Evolutionary conservation across 2,888 invertebrate genomes (phyloP).

Genomic region (Frankliniella fusca): DNA sequence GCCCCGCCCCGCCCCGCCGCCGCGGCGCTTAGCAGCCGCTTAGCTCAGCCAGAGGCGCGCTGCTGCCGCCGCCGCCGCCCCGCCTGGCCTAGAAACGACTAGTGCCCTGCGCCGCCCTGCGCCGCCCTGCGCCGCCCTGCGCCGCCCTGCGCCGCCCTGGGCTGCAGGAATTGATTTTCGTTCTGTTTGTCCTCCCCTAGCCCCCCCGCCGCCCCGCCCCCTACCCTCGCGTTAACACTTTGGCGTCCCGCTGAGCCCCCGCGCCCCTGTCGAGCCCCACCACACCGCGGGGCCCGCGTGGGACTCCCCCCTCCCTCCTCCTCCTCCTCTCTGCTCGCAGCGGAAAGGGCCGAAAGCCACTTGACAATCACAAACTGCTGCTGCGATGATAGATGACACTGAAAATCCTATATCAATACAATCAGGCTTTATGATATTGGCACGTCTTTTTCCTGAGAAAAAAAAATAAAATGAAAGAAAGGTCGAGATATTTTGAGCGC

Average conservation of each 20-base stretch:
- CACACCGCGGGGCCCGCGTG: background rate
- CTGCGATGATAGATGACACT: background rate
- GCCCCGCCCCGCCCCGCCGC: background rate
- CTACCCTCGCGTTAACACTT: background rate
- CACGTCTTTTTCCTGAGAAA: no score
- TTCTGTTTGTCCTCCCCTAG: no score
- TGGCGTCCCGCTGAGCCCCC: background rate
- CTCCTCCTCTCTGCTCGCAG: background rate
- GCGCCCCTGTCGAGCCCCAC: background rate
- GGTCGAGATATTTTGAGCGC: no score
- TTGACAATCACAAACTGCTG: background rate
- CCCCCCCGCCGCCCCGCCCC: no score
- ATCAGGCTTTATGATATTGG: background rate
- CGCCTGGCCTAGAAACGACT: background rate
- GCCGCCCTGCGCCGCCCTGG: background rate
- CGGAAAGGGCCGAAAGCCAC: background rate
- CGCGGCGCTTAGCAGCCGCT: no score
- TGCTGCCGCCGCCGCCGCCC: background rate
- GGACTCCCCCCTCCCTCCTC: background rate
- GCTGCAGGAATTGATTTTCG: no score
- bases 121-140: background rate
- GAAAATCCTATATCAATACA: background rate
- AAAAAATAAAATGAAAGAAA: no score
- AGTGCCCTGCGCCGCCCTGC: background rate
- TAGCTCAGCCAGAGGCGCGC: background rate